Base-by-base conservation (phyloP, 2,888 invertebrate species). In the Mythimna pallens region DNA sequence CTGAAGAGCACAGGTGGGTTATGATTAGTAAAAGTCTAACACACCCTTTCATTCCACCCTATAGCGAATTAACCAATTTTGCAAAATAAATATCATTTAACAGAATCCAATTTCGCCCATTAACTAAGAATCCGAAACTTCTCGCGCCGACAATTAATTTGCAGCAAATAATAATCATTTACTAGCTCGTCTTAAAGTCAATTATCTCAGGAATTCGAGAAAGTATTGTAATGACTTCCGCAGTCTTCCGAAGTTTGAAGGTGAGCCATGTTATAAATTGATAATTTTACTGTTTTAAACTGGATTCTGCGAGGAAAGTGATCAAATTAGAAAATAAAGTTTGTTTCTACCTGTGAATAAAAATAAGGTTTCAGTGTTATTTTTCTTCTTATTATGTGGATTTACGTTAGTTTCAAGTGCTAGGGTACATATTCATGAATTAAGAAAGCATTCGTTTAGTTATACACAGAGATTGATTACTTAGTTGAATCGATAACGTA, bases 121-220 rank as follows among this genome's bases (percentile, higher is more conserved):
- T 69, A 63, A 14, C 20, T 25, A 7, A 25, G 30, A 63, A 36
- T 17, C 9, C 14, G 3, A 52, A 65, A 66, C 20, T 71, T 58
- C 20, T 61, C 59, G 30, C 40, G 34, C 22, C 12, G 25, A 76
- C 34, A 61, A 67, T 76, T 71, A 65, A 75, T 75, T 79, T 63
- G 10, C 22, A 50, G 64, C 40, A 73, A 73, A 73, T 77, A 65
- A 70, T 57, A 57, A 73, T 77, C 22, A 70, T 62, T 67, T 22
- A 77, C 67, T 65, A 34, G 25, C 25, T 36, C 47, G 7, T 47
- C 57, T 65, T 17, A 22, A 66, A 76, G 61, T 80, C 69, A 20
- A 73, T 76, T 80, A 76, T 81, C 61, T 57, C 22, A 25, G 57
- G 63, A 61, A 81, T 76, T 70, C 57, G 30, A 59, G 40, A 47